These are phyloP conservation scores for Abrostola triplasia DNA, from an alignment of 2,888 invertebrate genomes.

Conservation along the genomic window DNA sequence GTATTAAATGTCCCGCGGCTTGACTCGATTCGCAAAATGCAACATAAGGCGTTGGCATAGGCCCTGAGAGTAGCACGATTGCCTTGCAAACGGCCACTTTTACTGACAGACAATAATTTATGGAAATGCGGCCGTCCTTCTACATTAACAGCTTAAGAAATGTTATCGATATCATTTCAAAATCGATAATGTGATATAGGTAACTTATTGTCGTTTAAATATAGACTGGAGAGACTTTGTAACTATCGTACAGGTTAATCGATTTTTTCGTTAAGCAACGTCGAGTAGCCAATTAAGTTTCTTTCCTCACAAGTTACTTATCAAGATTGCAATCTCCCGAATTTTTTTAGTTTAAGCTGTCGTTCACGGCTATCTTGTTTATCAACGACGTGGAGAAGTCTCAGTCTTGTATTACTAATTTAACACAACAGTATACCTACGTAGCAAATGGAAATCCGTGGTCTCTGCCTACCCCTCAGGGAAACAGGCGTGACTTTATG, in stretches of 20 bases:
- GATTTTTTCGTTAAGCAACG: slow-evolving; percentile 19
- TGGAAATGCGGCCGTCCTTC: slow-evolving; percentile 36
- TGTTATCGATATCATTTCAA: slow-evolving; percentile 24
- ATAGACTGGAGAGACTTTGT: slow-evolving; percentile 11
- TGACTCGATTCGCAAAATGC: slow-evolving; percentile 20
- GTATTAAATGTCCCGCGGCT: slow-evolving; percentile 23
- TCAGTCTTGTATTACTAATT: slow-evolving; percentile 4
- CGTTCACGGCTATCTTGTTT: slow-evolving; percentile 11
- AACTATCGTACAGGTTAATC: background rate
- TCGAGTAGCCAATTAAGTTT: slow-evolving; percentile 14
- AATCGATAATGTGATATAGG: slow-evolving; percentile 7
- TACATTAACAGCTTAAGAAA: slow-evolving; percentile 13
- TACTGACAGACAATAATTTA: slow-evolving; percentile 31
- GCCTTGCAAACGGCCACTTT: slow-evolving; percentile 39
- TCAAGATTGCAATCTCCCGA: slow-evolving; percentile 14
- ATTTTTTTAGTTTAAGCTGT: slow-evolving; percentile 4
- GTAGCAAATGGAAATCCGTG: too few relatives aligned
- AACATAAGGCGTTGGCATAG: slow-evolving; percentile 9
- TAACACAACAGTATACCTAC: too few relatives aligned
- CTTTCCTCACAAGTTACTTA: slow-evolving; percentile 11
- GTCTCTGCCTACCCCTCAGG: too few relatives aligned
- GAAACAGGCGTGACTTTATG: too few relatives aligned
- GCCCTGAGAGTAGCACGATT: slow-evolving; percentile 18
- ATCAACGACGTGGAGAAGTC: slow-evolving; percentile 12
- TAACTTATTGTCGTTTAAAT: slow-evolving; percentile 19